phyloP scores from a whole-genome alignment of 2,797 vertebrate species.

The Gymnocypris eckloni region DNA sequence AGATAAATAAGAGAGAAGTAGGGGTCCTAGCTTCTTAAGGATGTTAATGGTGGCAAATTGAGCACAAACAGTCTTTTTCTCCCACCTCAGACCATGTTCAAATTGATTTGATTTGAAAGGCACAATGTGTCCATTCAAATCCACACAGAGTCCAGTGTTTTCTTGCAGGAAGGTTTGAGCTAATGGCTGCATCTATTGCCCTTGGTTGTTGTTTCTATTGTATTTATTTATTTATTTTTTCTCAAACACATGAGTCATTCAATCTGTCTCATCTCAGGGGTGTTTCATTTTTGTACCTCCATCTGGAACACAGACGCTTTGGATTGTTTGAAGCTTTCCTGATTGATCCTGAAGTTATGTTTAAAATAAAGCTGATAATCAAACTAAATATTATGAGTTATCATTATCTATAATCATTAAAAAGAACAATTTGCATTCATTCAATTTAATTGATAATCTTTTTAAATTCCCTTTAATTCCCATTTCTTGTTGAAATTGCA shows the following conservation, averaged over 20 bases:
- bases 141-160: not conserved
- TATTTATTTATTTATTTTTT: not conserved
- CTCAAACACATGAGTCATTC: constrained; percentile 43
- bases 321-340: not conserved
- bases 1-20: not conserved
- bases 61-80: not conserved
- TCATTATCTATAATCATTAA: not conserved
- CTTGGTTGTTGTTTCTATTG: constrained; percentile 1
- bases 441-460: not conserved
- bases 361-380: not conserved
- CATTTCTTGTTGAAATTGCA: not conserved
- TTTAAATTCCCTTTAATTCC: not conserved
- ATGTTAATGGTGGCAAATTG: not conserved
- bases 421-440: not conserved
- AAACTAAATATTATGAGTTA: not conserved
- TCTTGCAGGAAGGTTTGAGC: constrained; percentile 18
- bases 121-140: constrained; percentile 18
- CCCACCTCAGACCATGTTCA: not conserved
- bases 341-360: not conserved
- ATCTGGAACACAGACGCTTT: not conserved
- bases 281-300: constrained; percentile 20
- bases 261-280: constrained; percentile 32
- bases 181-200: constrained; percentile 34
- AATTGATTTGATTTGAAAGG: constrained; percentile 14
- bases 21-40: not conserved